phyloP scores from a whole-genome alignment of 2,113 vertebrate species.

The Anthoscopus minutus region DNA sequence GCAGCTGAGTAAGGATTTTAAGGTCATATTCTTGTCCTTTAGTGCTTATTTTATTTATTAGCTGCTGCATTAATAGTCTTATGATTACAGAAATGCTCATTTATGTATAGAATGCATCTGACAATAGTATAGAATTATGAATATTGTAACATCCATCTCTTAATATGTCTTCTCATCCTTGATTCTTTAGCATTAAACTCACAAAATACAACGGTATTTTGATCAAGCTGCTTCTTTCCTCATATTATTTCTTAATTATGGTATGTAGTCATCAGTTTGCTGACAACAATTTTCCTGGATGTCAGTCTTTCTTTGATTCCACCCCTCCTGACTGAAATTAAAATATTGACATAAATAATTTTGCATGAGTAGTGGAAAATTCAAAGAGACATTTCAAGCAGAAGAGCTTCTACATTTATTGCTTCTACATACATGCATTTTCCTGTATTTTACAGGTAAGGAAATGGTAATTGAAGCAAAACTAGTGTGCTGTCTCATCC shows the following conservation, averaged over 20 bases:
- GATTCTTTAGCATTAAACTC: neutral
- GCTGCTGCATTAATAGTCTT: conserved; percentile 26
- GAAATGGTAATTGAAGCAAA: neutral
- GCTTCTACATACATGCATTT: neutral
- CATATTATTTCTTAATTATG: conserved; percentile 65
- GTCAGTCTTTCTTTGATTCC: conserved; percentile 69
- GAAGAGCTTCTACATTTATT: conserved; percentile 27
- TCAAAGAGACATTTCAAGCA: conserved; percentile 35
- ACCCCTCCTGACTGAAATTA: conserved; percentile 64
- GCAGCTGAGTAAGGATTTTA: conserved; percentile 68
- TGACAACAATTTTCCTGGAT: conserved; percentile 67
- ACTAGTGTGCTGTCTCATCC: neutral
- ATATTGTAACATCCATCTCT: neutral
- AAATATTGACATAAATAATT: conserved; percentile 76
- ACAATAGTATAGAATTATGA: neutral
- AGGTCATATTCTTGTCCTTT: conserved; percentile 53
- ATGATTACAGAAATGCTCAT: conserved; percentile 38
- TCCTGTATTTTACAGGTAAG: neutral
- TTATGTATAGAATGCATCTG: conserved; percentile 30
- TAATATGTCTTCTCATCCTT: neutral
- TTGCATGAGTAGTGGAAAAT: conserved; percentile 65
- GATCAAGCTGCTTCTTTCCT: conserved; percentile 27
- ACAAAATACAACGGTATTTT: conserved; percentile 12
- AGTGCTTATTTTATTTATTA: conserved; percentile 62
- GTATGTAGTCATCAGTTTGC: conserved; percentile 61